These are phyloP conservation scores for Mustelus asterias DNA, from an alignment of 2,113 vertebrate species.

Conservation along the genomic window DNA sequence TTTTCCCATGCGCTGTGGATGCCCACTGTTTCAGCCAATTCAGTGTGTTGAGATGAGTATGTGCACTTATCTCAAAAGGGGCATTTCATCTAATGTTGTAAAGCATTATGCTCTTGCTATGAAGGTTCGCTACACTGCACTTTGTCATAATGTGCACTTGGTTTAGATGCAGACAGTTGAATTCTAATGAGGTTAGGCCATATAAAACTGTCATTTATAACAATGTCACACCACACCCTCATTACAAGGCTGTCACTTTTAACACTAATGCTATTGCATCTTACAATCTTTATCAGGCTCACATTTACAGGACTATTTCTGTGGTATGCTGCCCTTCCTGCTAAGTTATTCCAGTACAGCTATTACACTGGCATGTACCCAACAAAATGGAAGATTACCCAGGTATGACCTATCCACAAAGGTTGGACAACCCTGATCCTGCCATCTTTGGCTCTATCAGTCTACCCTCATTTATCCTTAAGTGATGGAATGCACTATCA, in stretches of 20 bases:
- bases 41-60: not conserved
- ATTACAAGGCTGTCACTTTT: not conserved
- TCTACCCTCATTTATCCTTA: no score
- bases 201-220: not conserved
- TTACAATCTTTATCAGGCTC: not conserved
- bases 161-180: not conserved
- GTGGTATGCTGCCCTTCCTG: not conserved
- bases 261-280: not conserved
- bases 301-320: not conserved
- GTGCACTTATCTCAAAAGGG: not conserved
- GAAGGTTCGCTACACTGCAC: not conserved
- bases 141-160: not conserved
- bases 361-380: no score
- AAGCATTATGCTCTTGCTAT: not conserved
- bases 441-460: no score
- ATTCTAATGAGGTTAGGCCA: not conserved
- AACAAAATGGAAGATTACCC: no score
- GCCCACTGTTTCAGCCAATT: not conserved
- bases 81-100: not conserved
- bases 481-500: no score
- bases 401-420: no score
- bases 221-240: not conserved
- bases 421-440: no score
- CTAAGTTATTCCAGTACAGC: no score
- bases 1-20: not conserved